These are phyloP conservation scores for Ariopsis seemanni DNA, from an alignment of 2,113 vertebrate species.

Conservation along the genomic window DNA sequence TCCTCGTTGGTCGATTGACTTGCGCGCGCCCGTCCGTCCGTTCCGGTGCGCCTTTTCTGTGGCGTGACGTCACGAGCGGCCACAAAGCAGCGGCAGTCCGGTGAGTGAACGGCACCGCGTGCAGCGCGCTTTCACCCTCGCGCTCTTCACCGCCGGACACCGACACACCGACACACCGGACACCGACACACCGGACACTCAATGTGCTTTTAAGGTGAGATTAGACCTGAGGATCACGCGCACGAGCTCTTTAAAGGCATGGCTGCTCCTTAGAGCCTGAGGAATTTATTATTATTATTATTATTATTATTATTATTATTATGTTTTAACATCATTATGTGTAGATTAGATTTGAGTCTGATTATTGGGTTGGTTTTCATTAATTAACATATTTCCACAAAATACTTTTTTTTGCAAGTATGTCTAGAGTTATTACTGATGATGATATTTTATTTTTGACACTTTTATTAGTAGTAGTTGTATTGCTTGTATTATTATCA, in stretches of 20 bases:
- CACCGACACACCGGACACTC: not conserved
- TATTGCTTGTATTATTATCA: not conserved
- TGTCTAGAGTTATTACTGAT: not conserved
- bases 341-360: not conserved
- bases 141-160: constrained; percentile 49
- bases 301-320: not conserved
- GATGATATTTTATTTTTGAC: too few relatives aligned
- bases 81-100: constrained; percentile 41
- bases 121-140: constrained; percentile 43
- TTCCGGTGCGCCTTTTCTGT: not conserved
- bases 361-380: not conserved
- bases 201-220: constrained; percentile 60
- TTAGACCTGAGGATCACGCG: not conserved
- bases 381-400: too few relatives aligned
- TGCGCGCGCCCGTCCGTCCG: not conserved
- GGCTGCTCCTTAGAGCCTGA: too few relatives aligned
- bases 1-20: not conserved
- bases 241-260: not conserved
- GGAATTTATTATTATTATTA: not conserved
- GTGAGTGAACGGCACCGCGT: constrained; percentile 46
- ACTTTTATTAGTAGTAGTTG: too few relatives aligned
- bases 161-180: constrained; percentile 9
- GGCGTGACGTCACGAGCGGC: constrained; percentile 68
- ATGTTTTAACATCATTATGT: not conserved
- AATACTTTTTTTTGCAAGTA: not conserved